Evolutionary conservation across 2,113 vertebrate genomes (phyloP).

Genomic region (Bagarius yarrelli): DNA sequence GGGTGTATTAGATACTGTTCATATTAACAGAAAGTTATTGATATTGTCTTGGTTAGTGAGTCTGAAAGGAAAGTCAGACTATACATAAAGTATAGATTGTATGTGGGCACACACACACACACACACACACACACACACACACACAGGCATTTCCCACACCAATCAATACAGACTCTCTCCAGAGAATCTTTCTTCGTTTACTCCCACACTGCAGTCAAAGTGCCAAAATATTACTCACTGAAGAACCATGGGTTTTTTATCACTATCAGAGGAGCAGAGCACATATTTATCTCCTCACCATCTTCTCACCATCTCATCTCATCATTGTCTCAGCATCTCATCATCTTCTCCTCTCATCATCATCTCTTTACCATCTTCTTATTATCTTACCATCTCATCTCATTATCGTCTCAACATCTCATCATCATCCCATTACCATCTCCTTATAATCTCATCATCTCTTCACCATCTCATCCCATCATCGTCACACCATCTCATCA

Average conservation of each 20-base stretch:
- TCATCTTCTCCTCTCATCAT: too few species aligned
- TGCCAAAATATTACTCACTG: slow-evolving; percentile 31
- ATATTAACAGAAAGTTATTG: slow-evolving; percentile 32
- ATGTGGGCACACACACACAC: slow-evolving; percentile 5
- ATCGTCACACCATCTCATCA: too few species aligned
- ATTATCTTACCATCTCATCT: too few species aligned
- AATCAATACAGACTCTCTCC: slow-evolving; percentile 51
- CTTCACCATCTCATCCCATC: too few species aligned
- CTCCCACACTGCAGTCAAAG: slow-evolving; percentile 37
- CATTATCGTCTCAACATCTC: too few species aligned
- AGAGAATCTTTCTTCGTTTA: slow-evolving; percentile 44
- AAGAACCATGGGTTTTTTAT: slow-evolving; percentile 1
- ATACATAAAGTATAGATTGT: slow-evolving; percentile 3
- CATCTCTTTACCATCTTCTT: too few species aligned
- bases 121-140: slow-evolving; percentile 33
- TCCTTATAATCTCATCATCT: too few species aligned
- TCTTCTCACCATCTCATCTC: not conserved
- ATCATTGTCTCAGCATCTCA: too few species aligned
- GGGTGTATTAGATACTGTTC: slow-evolving; percentile 50
- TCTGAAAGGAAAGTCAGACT: slow-evolving; percentile 29
- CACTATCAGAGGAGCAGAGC: not conserved
- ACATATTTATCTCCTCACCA: not conserved
- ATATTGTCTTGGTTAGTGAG: slow-evolving; percentile 21
- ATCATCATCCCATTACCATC: too few species aligned
- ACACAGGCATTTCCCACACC: slow-evolving; percentile 51